phyloP scores from a whole-genome alignment of 2,113 vertebrate genomes.

The Gavia stellata region DNA sequence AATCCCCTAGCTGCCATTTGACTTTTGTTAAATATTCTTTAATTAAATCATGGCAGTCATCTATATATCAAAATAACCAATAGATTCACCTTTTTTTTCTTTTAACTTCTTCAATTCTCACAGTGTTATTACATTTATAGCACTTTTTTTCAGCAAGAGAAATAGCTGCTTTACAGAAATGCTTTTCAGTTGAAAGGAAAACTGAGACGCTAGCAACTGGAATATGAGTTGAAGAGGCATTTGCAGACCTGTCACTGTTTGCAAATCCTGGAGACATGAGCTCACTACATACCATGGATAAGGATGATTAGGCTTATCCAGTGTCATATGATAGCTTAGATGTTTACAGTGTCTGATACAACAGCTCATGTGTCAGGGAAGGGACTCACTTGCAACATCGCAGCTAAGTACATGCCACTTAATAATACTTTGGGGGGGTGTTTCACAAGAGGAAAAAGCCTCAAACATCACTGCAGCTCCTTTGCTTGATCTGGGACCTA shows the following conservation, averaged over 20 bases:
- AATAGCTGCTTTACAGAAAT: neutral
- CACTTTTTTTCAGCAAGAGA: neutral
- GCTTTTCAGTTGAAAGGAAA: neutral
- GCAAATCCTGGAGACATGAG: constrained; percentile 37
- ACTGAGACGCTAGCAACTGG: neutral
- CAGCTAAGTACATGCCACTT: neutral
- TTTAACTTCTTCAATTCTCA: neutral
- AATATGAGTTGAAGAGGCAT: neutral
- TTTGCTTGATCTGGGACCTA: neutral
- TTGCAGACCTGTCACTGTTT: constrained; percentile 11
- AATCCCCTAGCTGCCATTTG: neutral
- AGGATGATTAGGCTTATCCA: constrained; percentile 28
- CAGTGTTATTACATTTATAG: neutral
- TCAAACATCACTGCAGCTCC: neutral
- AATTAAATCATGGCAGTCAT: neutral
- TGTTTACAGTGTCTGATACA: constrained; percentile 22
- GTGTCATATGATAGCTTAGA: constrained; percentile 25
- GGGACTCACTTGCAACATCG: neutral
- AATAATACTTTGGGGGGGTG: neutral
- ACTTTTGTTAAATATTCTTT: neutral
- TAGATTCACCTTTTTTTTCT: neutral
- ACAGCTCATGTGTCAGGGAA: constrained; percentile 16
- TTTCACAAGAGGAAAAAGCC: neutral
- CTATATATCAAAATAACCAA: neutral
- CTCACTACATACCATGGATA: constrained; percentile 10